These are phyloP conservation scores for Plebejus argus DNA, from an alignment of 2,888 invertebrate genomes.

Conservation along the genomic window DNA sequence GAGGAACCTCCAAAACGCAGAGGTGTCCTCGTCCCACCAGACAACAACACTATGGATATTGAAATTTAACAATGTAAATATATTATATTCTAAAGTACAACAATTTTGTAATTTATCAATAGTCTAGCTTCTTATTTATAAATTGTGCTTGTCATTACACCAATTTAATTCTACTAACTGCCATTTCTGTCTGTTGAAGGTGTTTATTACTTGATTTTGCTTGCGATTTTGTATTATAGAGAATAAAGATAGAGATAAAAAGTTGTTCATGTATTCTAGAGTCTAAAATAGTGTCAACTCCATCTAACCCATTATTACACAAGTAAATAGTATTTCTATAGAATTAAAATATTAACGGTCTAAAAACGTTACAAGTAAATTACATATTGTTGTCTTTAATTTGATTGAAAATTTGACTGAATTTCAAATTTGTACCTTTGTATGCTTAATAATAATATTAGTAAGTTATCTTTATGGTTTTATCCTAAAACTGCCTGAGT, in stretches of 20 bases:
- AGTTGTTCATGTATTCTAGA: neutral
- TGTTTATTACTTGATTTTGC: neutral
- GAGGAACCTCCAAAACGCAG: conserved; percentile 53
- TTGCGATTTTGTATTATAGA: neutral
- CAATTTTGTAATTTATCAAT: neutral
- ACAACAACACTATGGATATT: conserved; percentile 53
- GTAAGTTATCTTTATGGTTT: neutral
- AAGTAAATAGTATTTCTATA: neutral
- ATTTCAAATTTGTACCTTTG: conserved; percentile 6
- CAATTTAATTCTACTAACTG: neutral
- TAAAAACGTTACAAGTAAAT: neutral
- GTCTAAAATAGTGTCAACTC: neutral
- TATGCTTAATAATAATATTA: neutral
- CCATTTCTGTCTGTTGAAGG: neutral
- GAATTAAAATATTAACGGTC: neutral
- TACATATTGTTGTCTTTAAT: conserved; percentile 11
- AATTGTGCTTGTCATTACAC: neutral
- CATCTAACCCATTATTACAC: neutral
- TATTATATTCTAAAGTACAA: conserved; percentile 2
- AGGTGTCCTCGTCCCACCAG: conserved; percentile 56
- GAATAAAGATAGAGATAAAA: neutral
- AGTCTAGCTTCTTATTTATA: neutral
- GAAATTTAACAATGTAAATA: conserved; percentile 60
- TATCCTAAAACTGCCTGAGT: neutral
- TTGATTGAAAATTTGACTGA: neutral